Evolutionary conservation across 2,888 invertebrate species (phyloP), one percentile per base, ranked within the genome.

Genomic region (Melieria omissa): DNA sequence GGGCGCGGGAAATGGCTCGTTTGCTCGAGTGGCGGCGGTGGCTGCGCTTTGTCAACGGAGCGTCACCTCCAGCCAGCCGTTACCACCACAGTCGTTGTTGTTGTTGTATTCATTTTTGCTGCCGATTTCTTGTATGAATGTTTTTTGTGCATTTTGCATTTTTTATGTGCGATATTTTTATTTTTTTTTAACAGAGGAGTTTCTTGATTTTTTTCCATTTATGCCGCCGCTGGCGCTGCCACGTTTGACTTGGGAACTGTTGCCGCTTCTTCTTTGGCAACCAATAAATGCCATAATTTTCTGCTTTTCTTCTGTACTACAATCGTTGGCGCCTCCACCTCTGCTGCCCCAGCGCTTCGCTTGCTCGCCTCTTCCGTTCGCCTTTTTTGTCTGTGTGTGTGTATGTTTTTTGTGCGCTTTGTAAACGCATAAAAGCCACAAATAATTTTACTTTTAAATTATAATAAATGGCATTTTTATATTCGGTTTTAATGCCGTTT

Each of bases 381-480:
- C 6, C 45, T 12, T 61, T 12, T 41, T 64, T n/a, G 29, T 49
- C 41, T n/a, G 7, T 41, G 4, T 16, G n/a, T 9, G 8, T 29
- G n/a, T 49, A 5, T 64, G 49, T 14, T 45, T 52, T 47, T 12
- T 49, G 3, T 29, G 10, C 42, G n/a, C 44, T 45, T 29, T 12
- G 41, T 10, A 12, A 5, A 14, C 54, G 6, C 12, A 66, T 44
- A 62, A 69, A 69, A 69, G 54, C 42, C 57, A 10, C 55, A 62
- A 62, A 62, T 54, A 54, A 62, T 69, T 61, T 69, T 42, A 62
- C 54, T 44, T 55, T 69, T 55, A 55, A 46, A 69, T 54, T 69
- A 62, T 62, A 69, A 62, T 62, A 62, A 63, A 69, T 52, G 55
- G 61, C 9, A 57, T 45, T 62, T 68, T 68, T 52, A 61, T 52